Evolutionary conservation across 2,113 vertebrate genomes (phyloP), one percentile per base, ranked within the genome.

Genomic region (Acrocephalus arundinaceus): DNA sequence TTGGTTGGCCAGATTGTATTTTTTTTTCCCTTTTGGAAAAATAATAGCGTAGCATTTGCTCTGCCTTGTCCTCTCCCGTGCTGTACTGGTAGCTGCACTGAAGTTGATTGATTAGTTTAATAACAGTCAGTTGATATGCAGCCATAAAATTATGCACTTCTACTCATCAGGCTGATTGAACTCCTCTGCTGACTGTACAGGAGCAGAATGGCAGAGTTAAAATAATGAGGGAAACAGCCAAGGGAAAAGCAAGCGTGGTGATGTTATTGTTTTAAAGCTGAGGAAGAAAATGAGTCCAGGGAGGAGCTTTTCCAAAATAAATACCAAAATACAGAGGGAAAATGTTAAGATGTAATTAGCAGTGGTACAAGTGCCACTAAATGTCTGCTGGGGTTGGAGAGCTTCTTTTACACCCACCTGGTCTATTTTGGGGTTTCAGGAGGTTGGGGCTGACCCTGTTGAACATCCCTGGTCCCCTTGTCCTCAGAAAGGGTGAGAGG

Each of bases 51-150:
- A 70, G 77, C 76, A 65, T 75, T 96, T 95, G 89, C 86, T 93
- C 78, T 90, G 68, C 86, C 88, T 96, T 81, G 88, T 91, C 93
- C 80, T 93, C 88, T 93, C 73, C 83, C 0, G 1, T 41, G 70
- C 83, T 76, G 39, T 86, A 75, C 65, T 70, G 58, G 79, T 96
- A 93, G 92, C 96, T 92, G 92, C 41, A 30, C 93, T 94, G 94
- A 95, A 95, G 94, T 90, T 96, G 96, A 97, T 97, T 96, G 96
- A 97, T 97, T 96, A 90, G 94, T 96, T 97, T 96, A 97, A 97
- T 97, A 97, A 97, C 94, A 96, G 83, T 94, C 93, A 89, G 96
- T 96, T 97, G 96, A 95, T 95, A 96, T 79, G 96, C 96, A 96
- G 94, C 96, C 96, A 96, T 97, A 96, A 97, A 97, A 97, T 96